A percentile compares a stretch with the other conserved stretches of the same genome.
Evolutionary conservation across 2,888 invertebrate genomes (phyloP).

Genomic region (Steinernema carpocapsae): DNA sequence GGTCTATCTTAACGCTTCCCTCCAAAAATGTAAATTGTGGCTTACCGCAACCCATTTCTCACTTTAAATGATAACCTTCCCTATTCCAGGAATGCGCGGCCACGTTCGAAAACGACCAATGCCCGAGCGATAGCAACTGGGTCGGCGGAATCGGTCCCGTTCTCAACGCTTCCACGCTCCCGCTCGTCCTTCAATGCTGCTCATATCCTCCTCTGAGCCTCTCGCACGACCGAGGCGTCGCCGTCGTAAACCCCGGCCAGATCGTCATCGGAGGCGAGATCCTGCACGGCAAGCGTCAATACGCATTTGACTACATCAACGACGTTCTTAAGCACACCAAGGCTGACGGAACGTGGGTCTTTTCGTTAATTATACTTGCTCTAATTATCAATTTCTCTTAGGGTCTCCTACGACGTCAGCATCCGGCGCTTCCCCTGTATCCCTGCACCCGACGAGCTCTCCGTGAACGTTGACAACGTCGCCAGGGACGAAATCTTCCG

Average conservation of each 20-base stretch:
- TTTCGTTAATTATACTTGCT: neutral
- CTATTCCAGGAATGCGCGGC: slow-evolving; percentile 57
- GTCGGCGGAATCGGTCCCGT: slow-evolving; percentile 66
- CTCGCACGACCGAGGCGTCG: slow-evolving; percentile 63
- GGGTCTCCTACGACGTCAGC: slow-evolving; percentile 62
- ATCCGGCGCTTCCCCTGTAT: slow-evolving; percentile 63
- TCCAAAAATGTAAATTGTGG: too few species aligned
- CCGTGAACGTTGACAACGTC: slow-evolving; percentile 42
- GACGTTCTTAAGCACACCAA: slow-evolving; percentile 56
- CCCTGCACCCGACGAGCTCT: slow-evolving; percentile 47
- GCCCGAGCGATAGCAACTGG: slow-evolving; percentile 59
- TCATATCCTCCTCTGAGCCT: slow-evolving; percentile 52
- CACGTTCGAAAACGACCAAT: slow-evolving; percentile 56
- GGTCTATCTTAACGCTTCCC: too few species aligned
- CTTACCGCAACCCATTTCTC: neutral
- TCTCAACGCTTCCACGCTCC: slow-evolving; percentile 52
- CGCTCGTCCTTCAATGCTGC: slow-evolving; percentile 60
- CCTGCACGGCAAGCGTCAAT: slow-evolving; percentile 49
- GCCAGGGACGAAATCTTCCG: slow-evolving; percentile 43
- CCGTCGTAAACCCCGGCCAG: slow-evolving; percentile 60
- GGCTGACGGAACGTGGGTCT: slow-evolving; percentile 48
- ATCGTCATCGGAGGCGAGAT: slow-evolving; percentile 60
- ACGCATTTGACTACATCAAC: slow-evolving; percentile 66
- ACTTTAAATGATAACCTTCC: neutral
- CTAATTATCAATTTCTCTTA: slow-evolving; percentile 12